These are phyloP conservation scores for Lepidurus couesii DNA, from an alignment of 1,140 invertebrate genomes.

Conservation along the genomic window DNA sequence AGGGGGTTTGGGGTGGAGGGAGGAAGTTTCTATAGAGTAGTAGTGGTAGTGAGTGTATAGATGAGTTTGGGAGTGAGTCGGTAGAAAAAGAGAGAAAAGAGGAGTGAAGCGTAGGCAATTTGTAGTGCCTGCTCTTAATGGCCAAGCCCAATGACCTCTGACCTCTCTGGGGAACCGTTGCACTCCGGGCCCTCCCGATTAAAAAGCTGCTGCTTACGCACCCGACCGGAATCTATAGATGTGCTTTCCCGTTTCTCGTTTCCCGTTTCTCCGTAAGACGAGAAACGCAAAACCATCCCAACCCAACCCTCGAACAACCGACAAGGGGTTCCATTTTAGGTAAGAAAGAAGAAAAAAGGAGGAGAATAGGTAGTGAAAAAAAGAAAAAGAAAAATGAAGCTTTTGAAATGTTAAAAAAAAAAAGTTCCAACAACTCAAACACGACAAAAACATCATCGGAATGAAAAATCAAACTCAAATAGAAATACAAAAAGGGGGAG, in stretches of 20 bases:
- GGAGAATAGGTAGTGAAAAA: no score
- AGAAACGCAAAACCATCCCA: background rate
- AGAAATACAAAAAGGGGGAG: no score
- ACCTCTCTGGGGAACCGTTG: conserved; percentile 11
- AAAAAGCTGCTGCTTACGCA: conserved; percentile 21
- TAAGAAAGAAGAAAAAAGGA: no score
- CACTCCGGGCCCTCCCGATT: conserved; percentile 20
- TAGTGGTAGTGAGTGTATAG: background rate
- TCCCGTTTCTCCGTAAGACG: background rate
- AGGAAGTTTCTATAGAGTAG: no score
- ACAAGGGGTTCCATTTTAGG: background rate
- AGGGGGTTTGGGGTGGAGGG: no score
- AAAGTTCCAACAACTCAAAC: no score
- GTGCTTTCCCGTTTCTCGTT: background rate
- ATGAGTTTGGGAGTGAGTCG: conserved; percentile 13
- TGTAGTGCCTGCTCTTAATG: conserved; percentile 7
- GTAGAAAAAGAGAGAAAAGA: background rate
- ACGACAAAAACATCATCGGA: no score
- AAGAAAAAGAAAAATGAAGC: no score
- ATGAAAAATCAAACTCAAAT: no score
- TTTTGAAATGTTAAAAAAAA: no score
- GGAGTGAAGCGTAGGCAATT: conserved; percentile 21
- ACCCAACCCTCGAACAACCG: background rate
- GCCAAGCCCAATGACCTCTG: conserved; percentile 17
- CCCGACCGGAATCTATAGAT: conserved; percentile 21